Percentiles rank a stretch among this genome's conserved stretches.
Conservation (phyloP, 1,140 invertebrate genomes). For the Berghia stephanieae region DNA sequence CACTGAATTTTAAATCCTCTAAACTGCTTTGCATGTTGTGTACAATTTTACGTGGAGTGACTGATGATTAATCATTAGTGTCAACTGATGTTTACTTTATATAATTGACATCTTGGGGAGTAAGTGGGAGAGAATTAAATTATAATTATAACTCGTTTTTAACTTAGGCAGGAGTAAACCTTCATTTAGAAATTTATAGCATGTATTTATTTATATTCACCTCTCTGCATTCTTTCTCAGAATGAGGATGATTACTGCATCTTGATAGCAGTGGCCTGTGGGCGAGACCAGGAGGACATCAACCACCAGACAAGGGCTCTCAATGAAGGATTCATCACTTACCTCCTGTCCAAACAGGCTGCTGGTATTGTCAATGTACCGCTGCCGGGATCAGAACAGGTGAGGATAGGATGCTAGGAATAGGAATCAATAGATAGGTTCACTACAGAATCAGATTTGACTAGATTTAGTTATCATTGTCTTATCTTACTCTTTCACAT, state of each 20-base stretch:
- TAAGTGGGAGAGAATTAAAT: too few species aligned
- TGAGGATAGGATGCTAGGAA: constrained; percentile 22
- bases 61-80: too few species aligned
- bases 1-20: too few species aligned
- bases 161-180: not conserved
- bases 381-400: constrained; percentile 75
- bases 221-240: constrained; percentile 69
- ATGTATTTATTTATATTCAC: not conserved
- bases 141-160: too few species aligned
- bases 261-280: constrained; percentile 92
- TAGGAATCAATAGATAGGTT: too few species aligned
- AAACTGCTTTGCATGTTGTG: too few species aligned
- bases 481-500: not conserved
- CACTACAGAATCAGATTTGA: too few species aligned
- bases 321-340: constrained; percentile 92
- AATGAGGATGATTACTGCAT: constrained; percentile 95
- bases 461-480: too few species aligned
- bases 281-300: constrained; percentile 90
- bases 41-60: too few species aligned
- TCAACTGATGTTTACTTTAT: too few species aligned
- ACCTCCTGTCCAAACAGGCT: constrained; percentile 94
- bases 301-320: constrained; percentile 91
- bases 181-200: not conserved
- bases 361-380: constrained; percentile 97
- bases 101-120: too few species aligned